phyloP scores from a whole-genome alignment of 2,888 invertebrate species.

The Mythimna impura region DNA sequence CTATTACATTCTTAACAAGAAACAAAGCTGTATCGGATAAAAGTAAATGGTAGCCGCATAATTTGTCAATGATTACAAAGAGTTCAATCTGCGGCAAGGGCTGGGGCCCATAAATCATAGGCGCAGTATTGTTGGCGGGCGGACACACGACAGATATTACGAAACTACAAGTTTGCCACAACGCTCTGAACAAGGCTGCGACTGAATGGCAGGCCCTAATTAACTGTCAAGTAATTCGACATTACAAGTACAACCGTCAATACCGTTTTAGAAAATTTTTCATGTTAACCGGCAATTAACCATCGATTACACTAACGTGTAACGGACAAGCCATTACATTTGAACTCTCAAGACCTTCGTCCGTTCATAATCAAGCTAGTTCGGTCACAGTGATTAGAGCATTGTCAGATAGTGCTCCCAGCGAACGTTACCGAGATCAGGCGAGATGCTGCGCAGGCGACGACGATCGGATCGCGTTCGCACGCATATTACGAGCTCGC shows the following conservation, averaged over 20 bases:
- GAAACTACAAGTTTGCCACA: conserved; percentile 81
- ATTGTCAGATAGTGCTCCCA: conserved; percentile 74
- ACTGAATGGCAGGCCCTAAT: conserved; percentile 87
- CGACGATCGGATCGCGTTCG: conserved; percentile 87
- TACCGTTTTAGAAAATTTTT: conserved; percentile 65
- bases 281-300: conserved; percentile 63
- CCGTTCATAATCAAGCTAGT: conserved; percentile 57
- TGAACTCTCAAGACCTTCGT: conserved; percentile 39
- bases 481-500: conserved; percentile 87
- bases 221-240: conserved; percentile 88
- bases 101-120: conserved; percentile 83
- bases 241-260: conserved; percentile 80
- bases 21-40: conserved; percentile 73
- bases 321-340: conserved; percentile 29
- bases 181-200: conserved; percentile 77
- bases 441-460: conserved; percentile 68
- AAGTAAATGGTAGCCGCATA: conserved; percentile 82
- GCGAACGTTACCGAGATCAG: conserved; percentile 68
- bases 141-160: conserved; percentile 83
- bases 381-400: conserved; percentile 74
- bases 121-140: conserved; percentile 77
- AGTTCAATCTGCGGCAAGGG: conserved; percentile 79
- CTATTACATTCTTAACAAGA: conserved; percentile 69
- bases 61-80: conserved; percentile 87
- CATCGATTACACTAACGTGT: conserved; percentile 46